Evolutionary conservation across 2,888 invertebrate species (phyloP).

Genomic region (Panorpa germanica): DNA sequence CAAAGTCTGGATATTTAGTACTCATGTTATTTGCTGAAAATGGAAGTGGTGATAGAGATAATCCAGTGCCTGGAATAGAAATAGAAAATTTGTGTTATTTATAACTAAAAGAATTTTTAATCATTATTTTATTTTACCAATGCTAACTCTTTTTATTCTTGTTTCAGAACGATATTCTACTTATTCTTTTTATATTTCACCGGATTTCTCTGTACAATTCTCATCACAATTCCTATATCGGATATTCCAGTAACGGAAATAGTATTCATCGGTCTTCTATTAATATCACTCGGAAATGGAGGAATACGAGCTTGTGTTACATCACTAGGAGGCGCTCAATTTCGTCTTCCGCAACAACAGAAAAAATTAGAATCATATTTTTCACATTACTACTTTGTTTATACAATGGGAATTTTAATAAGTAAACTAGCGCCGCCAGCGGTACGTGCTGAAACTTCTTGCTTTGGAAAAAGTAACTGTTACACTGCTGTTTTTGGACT

Average conservation of each 20-base stretch:
- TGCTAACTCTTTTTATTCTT: no score
- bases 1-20: no score
- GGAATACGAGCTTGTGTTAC: constrained; percentile 53
- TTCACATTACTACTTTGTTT: constrained; percentile 45
- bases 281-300: constrained; percentile 47
- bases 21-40: no score
- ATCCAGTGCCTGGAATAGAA: no score
- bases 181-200: constrained; percentile 34
- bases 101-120: no score
- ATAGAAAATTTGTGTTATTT: no score
- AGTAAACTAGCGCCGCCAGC: constrained; percentile 45
- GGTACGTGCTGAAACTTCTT: constrained; percentile 29
- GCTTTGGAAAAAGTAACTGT: constrained; percentile 31
- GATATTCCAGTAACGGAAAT: constrained; percentile 18
- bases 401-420: constrained; percentile 36
- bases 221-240: constrained; percentile 25
- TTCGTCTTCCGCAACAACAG: constrained; percentile 31
- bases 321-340: constrained; percentile 51
- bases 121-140: no score
- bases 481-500: constrained; percentile 45
- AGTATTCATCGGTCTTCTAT: constrained; percentile 32
- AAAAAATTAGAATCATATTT: constrained; percentile 37
- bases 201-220: constrained; percentile 28
- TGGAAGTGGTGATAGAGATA: no score
- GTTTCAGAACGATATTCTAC: constrained; percentile 29